Evolutionary conservation across 2,888 invertebrate genomes (phyloP).

Genomic region (Drosophila ezoana): DNA sequence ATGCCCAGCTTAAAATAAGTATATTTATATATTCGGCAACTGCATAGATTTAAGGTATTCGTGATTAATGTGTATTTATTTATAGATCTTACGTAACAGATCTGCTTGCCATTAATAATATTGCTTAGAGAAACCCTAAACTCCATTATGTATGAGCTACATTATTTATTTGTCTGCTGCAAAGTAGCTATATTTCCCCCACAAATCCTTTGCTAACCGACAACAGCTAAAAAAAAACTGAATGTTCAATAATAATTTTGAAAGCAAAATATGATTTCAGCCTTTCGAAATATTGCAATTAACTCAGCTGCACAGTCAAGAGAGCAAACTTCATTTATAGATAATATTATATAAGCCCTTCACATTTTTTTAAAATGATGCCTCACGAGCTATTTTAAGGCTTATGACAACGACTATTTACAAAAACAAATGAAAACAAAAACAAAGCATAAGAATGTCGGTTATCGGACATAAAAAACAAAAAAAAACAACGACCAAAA

Average conservation of each 20-base stretch:
- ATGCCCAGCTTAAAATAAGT: no score
- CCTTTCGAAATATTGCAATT: conserved; percentile 41
- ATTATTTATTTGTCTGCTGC: not conserved
- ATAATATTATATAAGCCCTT: conserved; percentile 33
- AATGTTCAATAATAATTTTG: conserved; percentile 28
- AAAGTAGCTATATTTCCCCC: not conserved
- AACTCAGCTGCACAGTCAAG: conserved; percentile 25
- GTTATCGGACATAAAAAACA: conserved; percentile 24
- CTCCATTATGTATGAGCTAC: not conserved
- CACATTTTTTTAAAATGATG: conserved; percentile 51
- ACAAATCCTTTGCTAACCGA: conserved; percentile 16
- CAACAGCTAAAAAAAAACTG: not conserved
- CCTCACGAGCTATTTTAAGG: conserved; percentile 31
- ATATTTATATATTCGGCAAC: no score
- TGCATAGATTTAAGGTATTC: not conserved
- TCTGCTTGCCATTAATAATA: no score
- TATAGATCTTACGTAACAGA: no score
- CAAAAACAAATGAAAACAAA: conserved; percentile 6
- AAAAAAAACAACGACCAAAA: conserved; percentile 12
- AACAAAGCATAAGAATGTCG: conserved; percentile 18
- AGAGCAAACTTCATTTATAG: conserved; percentile 19
- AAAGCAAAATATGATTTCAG: conserved; percentile 26
- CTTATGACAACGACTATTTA: conserved; percentile 36
- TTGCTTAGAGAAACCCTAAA: not conserved
- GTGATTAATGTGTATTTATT: not conserved